phyloP scores from a whole-genome alignment of 2,113 vertebrate genomes.

The Orthochromis indermauri region DNA sequence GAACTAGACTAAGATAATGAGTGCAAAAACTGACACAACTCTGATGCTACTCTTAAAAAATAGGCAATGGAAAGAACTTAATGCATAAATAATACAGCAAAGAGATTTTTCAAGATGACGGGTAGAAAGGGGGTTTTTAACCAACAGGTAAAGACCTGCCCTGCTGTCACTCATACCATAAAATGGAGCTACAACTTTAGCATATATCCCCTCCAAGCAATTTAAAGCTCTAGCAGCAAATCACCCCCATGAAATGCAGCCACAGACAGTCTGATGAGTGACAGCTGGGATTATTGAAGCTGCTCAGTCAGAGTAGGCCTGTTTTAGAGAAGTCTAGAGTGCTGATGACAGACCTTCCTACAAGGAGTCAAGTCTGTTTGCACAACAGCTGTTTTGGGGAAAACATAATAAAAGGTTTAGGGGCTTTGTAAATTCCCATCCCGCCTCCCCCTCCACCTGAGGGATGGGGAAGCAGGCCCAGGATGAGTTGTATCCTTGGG shows the following conservation, averaged over 20 bases:
- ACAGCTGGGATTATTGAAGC: constrained; percentile 61
- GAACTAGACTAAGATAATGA: not conserved
- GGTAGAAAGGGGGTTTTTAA: constrained; percentile 8
- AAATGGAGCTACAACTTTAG: constrained; percentile 22
- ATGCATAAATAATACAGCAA: not conserved
- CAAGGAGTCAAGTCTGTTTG: constrained; percentile 58
- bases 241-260: constrained; percentile 4
- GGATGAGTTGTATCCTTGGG: constrained; percentile 37
- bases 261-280: constrained; percentile 48
- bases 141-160: constrained; percentile 55
- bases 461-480: constrained; percentile 28
- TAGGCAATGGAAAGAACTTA: not conserved
- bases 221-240: constrained; percentile 44
- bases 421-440: constrained; percentile 22
- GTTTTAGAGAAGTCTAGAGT: constrained; percentile 30
- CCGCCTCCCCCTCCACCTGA: constrained; percentile 3
- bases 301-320: constrained; percentile 11
- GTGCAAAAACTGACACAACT: not conserved
- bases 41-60: not conserved
- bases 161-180: constrained; percentile 33
- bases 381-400: constrained; percentile 69
- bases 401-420: constrained; percentile 69
- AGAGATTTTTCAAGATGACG: constrained; percentile 11
- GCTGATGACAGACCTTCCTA: constrained; percentile 66
- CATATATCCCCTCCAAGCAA: constrained; percentile 11